Percentiles rank a stretch among this genome's conserved stretches.
Conservation (phyloP, 1,140 invertebrate genomes). For the Ruditapes philippinarum region DNA sequence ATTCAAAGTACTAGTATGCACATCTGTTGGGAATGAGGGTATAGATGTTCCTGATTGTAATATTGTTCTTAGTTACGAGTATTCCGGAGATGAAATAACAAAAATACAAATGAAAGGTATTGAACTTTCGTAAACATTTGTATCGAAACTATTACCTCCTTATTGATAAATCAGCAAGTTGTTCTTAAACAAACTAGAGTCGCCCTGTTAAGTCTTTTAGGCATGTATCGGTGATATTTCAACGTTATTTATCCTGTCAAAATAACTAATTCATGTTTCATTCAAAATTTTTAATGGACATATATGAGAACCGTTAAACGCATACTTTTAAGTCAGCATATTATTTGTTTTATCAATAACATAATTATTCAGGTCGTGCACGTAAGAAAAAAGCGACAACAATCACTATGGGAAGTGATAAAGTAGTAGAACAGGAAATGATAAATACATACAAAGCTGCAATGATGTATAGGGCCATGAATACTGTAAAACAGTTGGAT, state of each 20-base stretch:
- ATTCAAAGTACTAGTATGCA: constrained; percentile 49
- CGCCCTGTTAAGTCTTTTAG: no score
- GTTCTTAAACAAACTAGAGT: no score
- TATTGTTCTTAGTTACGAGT: constrained; percentile 60
- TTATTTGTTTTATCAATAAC: background rate
- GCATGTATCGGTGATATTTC: no score
- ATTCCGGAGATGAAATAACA: constrained; percentile 52
- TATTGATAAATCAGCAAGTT: no score
- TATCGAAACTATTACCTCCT: no score
- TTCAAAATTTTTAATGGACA: background rate
- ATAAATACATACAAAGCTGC: constrained; percentile 29
- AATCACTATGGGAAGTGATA: background rate
- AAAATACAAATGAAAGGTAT: constrained; percentile 69
- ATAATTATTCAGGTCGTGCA: constrained; percentile 22
- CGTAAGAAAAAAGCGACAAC: background rate
- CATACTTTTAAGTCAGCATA: background rate
- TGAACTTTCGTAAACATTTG: no score
- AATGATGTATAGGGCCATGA: constrained; percentile 28
- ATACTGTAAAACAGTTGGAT: background rate
- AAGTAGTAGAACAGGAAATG: constrained; percentile 16
- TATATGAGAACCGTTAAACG: background rate
- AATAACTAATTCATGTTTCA: background rate
- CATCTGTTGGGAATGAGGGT: constrained; percentile 63
- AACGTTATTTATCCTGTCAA: no score
- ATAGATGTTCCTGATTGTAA: constrained; percentile 47